Evolutionary conservation across 2,888 invertebrate genomes (phyloP).

Genomic region (Hypomecis atomaria): DNA sequence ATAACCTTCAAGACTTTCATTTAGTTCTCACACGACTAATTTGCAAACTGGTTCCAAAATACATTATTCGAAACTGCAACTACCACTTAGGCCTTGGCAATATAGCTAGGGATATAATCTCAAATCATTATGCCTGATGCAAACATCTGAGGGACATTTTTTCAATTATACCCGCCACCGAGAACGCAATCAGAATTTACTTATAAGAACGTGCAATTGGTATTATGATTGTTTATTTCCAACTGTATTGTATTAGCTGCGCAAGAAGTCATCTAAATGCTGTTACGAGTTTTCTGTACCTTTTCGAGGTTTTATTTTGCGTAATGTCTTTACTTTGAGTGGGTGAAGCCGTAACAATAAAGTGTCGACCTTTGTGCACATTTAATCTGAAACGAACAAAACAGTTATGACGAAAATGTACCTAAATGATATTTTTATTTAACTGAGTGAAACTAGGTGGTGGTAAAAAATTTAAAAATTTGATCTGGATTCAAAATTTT

Average conservation of each 20-base stretch:
- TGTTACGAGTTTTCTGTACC: conserved; percentile 11
- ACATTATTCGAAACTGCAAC: conserved; percentile 30
- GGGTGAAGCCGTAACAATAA: conserved; percentile 5
- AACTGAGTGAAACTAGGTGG: no score
- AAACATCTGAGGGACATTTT: conserved; percentile 69
- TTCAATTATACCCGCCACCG: conserved; percentile 72
- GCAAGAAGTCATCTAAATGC: conserved; percentile 25
- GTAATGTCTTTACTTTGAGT: conserved; percentile 19
- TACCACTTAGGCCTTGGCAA: conserved; percentile 36
- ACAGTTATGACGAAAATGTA: not conserved
- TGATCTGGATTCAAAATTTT: no score
- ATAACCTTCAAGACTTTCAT: conserved; percentile 18
- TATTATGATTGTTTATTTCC: conserved; percentile 43
- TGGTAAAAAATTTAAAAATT: no score
- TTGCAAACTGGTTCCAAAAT: conserved; percentile 25
- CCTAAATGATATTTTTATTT: no score
- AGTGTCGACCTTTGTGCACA: not conserved
- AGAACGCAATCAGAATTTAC: conserved; percentile 69
- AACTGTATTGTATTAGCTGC: conserved; percentile 15
- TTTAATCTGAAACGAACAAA: not conserved
- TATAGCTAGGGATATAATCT: conserved; percentile 57
- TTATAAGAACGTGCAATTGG: conserved; percentile 58
- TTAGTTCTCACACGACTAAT: conserved; percentile 18
- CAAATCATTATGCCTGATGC: conserved; percentile 66
- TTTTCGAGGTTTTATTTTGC: conserved; percentile 10